These are phyloP conservation scores for Embidobia sp. DNA, from an alignment of 2,888 invertebrate genomes.

Conservation along the genomic window DNA sequence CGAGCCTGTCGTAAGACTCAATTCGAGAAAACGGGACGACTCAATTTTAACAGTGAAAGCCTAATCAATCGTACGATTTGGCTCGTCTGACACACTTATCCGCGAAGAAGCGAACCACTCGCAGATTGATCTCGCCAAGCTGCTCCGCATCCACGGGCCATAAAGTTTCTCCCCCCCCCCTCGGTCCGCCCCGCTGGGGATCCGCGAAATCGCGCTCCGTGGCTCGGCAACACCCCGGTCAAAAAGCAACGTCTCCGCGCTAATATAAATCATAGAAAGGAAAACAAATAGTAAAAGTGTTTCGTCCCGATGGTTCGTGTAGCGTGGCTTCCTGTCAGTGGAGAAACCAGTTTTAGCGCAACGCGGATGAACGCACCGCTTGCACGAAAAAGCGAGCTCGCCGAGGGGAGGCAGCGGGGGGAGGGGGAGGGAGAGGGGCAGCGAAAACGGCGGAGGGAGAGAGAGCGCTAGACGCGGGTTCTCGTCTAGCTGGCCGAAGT, in stretches of 20 bases:
- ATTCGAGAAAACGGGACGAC: too few species aligned
- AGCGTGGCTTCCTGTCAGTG: constrained; percentile 61
- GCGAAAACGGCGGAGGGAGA: constrained; percentile 11
- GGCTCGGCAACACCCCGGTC: too few species aligned
- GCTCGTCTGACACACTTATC: too few species aligned
- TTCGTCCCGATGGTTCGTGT: constrained; percentile 58
- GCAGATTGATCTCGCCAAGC: too few species aligned
- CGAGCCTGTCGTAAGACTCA: too few species aligned
- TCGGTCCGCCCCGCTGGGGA: too few species aligned
- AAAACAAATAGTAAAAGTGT: constrained; percentile 65
- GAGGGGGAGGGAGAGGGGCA: constrained; percentile 1
- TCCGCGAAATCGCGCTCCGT: too few species aligned
- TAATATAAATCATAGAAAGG: constrained; percentile 61
- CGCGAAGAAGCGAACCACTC: too few species aligned
- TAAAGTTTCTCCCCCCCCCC: too few species aligned
- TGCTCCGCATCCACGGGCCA: too few species aligned
- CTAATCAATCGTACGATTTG: too few species aligned
- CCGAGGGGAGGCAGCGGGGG: neutral
- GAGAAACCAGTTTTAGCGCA: constrained; percentile 63
- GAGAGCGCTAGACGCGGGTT: neutral
- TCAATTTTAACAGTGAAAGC: too few species aligned
- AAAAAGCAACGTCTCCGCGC: neutral
- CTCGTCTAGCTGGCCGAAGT: constrained; percentile 45
- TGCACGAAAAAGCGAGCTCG: constrained; percentile 42
- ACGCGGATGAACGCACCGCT: constrained; percentile 61